A percentile compares a stretch with the other conserved stretches of the same genome.
phyloP scores from a whole-genome alignment of 1,140 invertebrate genomes.

The Drosophila lowei region DNA sequence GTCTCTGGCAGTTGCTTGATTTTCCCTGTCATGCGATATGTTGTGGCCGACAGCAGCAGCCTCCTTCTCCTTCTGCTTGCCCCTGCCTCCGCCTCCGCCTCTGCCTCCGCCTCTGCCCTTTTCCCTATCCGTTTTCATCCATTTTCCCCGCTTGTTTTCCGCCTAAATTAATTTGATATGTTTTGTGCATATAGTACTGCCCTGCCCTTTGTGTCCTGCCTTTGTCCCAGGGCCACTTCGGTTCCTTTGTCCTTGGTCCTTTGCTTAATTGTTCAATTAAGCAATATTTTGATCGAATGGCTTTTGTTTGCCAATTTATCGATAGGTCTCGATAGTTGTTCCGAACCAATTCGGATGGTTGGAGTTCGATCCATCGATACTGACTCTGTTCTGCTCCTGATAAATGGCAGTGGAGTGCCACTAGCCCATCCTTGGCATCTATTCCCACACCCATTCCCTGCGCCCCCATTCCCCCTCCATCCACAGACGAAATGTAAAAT shows the following conservation, averaged over 20 bases:
- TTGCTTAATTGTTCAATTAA: constrained; percentile 79
- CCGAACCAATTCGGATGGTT: too few species aligned
- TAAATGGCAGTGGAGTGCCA: too few species aligned
- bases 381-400: background rate
- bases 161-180: constrained; percentile 72
- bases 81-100: too few species aligned
- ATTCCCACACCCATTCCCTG: constrained; percentile 3
- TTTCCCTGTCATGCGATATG: constrained; percentile 76
- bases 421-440: background rate
- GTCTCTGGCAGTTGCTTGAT: constrained; percentile 69
- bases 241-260: constrained; percentile 41
- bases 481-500: constrained; percentile 69
- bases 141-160: constrained; percentile 40
- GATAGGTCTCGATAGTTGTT: background rate
- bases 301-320: constrained; percentile 55
- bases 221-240: constrained; percentile 13
- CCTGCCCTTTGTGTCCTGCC: constrained; percentile 21
- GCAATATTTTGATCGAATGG: constrained; percentile 63
- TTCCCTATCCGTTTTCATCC: background rate
- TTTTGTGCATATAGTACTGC: constrained; percentile 19
- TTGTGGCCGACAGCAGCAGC: constrained; percentile 26
- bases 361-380: constrained; percentile 2
- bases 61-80: too few species aligned
- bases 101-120: background rate
- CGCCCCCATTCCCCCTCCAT: background rate